Evolutionary conservation across 1,140 invertebrate genomes (phyloP).

Genomic region (Orchesella cincta): DNA sequence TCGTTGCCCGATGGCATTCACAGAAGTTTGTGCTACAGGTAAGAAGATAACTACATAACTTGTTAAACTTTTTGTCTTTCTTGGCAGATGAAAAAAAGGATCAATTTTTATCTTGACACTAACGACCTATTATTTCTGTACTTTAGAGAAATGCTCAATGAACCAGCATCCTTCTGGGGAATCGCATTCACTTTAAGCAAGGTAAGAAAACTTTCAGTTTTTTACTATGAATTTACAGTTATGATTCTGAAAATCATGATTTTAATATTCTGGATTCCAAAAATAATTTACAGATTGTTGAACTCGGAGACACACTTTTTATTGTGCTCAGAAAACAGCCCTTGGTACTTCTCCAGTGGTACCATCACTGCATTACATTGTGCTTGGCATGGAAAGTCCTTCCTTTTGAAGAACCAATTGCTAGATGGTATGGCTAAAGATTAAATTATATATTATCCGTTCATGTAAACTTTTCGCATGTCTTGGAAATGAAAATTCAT

Average conservation of each 20-base stretch:
- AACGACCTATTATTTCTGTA: no score
- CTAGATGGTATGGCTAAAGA: constrained; percentile 29
- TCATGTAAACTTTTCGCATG: constrained; percentile 46
- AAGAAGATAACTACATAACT: neutral
- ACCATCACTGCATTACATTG: constrained; percentile 26
- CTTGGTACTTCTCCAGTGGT: constrained; percentile 33
- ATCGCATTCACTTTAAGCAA: constrained; percentile 23
- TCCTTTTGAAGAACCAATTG: constrained; percentile 32
- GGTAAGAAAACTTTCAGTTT: neutral
- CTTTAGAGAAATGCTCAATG: no score
- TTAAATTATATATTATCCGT: constrained; percentile 33
- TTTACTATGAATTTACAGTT: neutral
- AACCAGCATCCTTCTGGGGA: neutral
- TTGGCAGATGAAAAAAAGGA: no score
- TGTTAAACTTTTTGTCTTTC: constrained; percentile 9
- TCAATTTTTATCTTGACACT: no score
- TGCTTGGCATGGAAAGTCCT: constrained; percentile 20
- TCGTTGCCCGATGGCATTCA: no score
- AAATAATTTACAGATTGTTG: constrained; percentile 32
- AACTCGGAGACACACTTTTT: constrained; percentile 37
- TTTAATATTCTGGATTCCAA: neutral
- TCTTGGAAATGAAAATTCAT: constrained; percentile 23
- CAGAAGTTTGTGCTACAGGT: no score
- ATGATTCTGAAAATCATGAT: neutral
- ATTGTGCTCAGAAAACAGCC: constrained; percentile 32